Base-by-base conservation (phyloP, 1,140 invertebrate species). In the Bombus waltoni region DNA sequence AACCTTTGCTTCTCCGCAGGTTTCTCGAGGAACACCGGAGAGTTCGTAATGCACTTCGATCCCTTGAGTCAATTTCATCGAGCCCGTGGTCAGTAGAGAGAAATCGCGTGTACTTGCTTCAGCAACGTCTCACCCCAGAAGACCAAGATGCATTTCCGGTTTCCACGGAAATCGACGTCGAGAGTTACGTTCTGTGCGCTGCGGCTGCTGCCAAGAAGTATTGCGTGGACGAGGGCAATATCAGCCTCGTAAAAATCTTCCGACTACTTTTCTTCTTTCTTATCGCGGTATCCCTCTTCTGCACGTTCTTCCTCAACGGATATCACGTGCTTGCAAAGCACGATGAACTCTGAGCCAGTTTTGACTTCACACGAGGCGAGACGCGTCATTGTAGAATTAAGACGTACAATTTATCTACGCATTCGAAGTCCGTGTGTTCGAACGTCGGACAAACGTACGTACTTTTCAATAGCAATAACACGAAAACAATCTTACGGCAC, bases 141-240 rank as follows among this genome's bases (percentile, higher is more conserved):
- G 93, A 94, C 59, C 87, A 73, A 82, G 88, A 93, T 76, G 72
- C 84, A 65, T 93, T 93, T 90, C 89, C 92, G 40, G 77, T 94
- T 70, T 40, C 25, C 72, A 72, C 87, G 40, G 88, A 93, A 68
- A 91, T 93, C 62, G 94, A 94, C 85, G 72, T 94, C 25, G 94
- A 94, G 81, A 85, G 89, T 85, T 94, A 94, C 79, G 85, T 93
- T 13, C 73, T 94, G 6, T 94, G 93, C 53, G 79, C 89, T 1
- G 91, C 92, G 25, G 94, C 94, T 35, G 83, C 92, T 18, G 81
- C 89, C 15, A 91, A 78, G 71, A 94, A 93, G 73, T 86, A 93
- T 80, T 94, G 93, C 80, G 89, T 91, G 53, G 87, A 92, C 68
- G 90, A 94, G 42, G 53, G 28, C n/a, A 92, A 90, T 80, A 70